Base-by-base conservation (phyloP, 2,888 invertebrate genomes). In the Achlya flavicornis region DNA sequence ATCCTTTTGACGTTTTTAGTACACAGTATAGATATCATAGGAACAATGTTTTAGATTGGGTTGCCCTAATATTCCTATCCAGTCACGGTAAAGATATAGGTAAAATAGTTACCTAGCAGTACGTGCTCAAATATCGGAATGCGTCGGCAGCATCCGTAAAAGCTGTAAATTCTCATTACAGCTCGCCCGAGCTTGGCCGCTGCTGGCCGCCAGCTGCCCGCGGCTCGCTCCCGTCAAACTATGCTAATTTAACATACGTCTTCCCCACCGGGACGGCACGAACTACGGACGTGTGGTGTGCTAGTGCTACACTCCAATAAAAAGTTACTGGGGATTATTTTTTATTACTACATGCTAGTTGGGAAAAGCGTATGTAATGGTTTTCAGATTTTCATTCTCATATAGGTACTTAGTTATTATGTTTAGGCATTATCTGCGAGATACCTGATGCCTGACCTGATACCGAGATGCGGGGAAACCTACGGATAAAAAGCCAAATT, bases 181-280 rank as follows among this genome's bases (percentile, higher is more conserved):
- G 65, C 58, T 61, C 64, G 59, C 48, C 64, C 53, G 61, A 19
- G 53, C 19, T 53, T 65, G 65, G 69, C 61, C 59, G 26, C 63
- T 62, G 61, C 63, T 48, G 32, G 75, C 62, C 66, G 69, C 71
- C 72, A 70, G 70, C 70, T 71, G 65, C 63, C 48, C 74, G 78
- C 73, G 81, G 75, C 76, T 80, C 74, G 75, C 19, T 53, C 16
- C 76, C 74, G 81, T 86, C 84, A 85, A 87, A 88, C 87, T 87
- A 88, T 88, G 86, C 87, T 89, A 89, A 89, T 90, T 85, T 84
- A 80, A 83, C 84, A 78, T 78, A 85, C 78, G 78, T 78, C 79
- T 79, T 80, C 76, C 77, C 65, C 63, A 73, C 63, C 69, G 66
- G 63, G 62, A 48, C 62, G 63, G 61, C 68, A 61, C 66, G 66